Evolutionary conservation across 2,113 vertebrate genomes (phyloP), one percentile per base, ranked within the genome.

Genomic region (cattle (Bos taurus)): DNA sequence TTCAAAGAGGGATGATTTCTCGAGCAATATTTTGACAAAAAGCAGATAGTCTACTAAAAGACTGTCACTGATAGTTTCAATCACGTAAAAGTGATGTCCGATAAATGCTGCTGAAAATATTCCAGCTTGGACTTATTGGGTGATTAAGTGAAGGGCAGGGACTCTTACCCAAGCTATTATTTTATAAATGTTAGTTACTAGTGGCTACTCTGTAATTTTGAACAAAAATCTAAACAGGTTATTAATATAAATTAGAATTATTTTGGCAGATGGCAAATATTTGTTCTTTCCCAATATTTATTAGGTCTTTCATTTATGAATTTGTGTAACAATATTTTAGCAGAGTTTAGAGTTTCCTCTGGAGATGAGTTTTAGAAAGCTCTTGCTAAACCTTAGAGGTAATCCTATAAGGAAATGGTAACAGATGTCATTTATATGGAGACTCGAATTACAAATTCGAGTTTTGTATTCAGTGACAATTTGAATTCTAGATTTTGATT

Each of bases 401-500:
- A 64, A 14, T 52, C 50, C 36, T 48, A 71, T 30, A 60, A 86
- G 48, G 19, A 12, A 83, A 71, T 3, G 40, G 23, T 59, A 59
- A 91, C 94, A 0, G 2, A 85, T 60, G 88, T 95, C 94, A 90
- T 82, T 78, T 67, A 48, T 90, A 89, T 21, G 2, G 19, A 94
- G 85, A 88, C n/a, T 50, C 48, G 11, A 48, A 56, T 26, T 62
- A 36, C 30, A 97, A 96, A 94, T 15, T 13, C 17, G 56, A 85
- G 1, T 19, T 43, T 62, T 95, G 50, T 8, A 43, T 59, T 93
- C 71, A 62, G 90, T 94, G 57, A 57, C 5, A 2, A 80, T 94
- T 94, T 96, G 78, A 88, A 94, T 50, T 88, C 85, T 91, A 64
- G 43, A 91, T 92, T 94, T 96, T 97, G 36, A 90, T 92, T 94